Evolutionary conservation across 35 echinoderm and acorn worm genomes (phyloP), one percentile per base, ranked within the genome.

Genomic region (Amphiura filiformis): DNA sequence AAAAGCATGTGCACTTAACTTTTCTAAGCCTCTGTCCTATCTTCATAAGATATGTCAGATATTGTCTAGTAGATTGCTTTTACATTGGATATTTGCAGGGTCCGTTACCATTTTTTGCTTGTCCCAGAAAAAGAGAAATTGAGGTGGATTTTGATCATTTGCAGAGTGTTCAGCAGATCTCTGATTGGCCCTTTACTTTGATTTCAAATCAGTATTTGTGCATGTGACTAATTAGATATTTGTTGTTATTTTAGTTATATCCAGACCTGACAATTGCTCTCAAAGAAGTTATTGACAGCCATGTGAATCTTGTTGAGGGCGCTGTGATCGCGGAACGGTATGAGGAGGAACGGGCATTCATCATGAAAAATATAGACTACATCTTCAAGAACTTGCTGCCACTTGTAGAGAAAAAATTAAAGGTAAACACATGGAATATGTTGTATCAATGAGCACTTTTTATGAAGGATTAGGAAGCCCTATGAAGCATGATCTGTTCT

Each of bases 341-440:
- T 79, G 90, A 92, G 39, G 87, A 95, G 18, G 96, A 95, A 52
- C 52, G 96, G 30, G 80, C 64, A n/a, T 90, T 94, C 84, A 94
- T 99, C 65, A 35, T 99, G 31, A 99, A 90, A 80, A 99, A 99
- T 32, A 80, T 94, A 35, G 92, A 95, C 39, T 99, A 89, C 84
- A 78, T 99, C 39, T 99, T 94, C 81, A 88, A 92, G 56, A 84
- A 77, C 0, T 85, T 99, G 26, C 76, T 99, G 76, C 93, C 93
- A 3, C 87, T 92, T 36, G 65, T 94, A 41, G 96, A 94, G 39
- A 87, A 88, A 23, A 99, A 99, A 88, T 79, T 92, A 12, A 88
- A 92, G 93, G 96, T 98, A 57, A 79, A 86, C 36, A n/a, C n/a
- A n/a, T n/a, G n/a, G n/a, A n/a, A 49, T 20, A 0, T 70, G 36